Conservation (phyloP, 2,113 vertebrate genomes). For the Platycercus adscitus region DNA sequence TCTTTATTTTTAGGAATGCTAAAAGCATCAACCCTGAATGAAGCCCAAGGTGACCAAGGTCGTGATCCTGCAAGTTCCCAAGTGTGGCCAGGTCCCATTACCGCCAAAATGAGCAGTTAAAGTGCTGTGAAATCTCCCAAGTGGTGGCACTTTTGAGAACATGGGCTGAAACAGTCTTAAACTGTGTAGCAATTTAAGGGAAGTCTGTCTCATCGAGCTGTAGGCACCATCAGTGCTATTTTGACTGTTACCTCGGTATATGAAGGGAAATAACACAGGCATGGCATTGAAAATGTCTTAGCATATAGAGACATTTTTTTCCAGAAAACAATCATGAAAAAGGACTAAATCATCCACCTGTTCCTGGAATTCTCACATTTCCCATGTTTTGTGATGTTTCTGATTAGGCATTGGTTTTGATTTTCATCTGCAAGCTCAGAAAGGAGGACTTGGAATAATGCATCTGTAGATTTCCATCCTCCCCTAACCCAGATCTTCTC, state of each 20-base stretch:
- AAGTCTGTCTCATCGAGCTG: background rate
- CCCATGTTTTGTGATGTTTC: background rate
- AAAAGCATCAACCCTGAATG: background rate
- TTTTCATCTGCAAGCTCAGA: background rate
- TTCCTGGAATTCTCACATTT: background rate
- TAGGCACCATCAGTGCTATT: background rate
- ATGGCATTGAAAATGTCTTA: background rate
- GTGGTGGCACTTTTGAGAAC: background rate
- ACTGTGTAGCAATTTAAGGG: background rate
- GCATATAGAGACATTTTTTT: background rate
- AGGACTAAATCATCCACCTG: background rate
- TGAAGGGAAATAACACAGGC: background rate
- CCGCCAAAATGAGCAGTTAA: background rate
- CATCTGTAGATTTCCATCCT: conserved; percentile 28
- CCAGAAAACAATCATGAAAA: background rate
- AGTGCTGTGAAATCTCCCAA: background rate
- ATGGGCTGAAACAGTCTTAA: background rate
- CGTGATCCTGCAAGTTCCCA: background rate
- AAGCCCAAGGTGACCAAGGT: conserved; percentile 40
- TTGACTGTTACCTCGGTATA: background rate
- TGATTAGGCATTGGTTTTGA: background rate
- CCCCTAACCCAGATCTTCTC: conserved; percentile 20
- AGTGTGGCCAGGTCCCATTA: background rate
- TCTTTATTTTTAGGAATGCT: background rate
- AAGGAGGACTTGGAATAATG: background rate